Conservation (phyloP, 2,797 vertebrate species). For the Pampus argenteus region DNA sequence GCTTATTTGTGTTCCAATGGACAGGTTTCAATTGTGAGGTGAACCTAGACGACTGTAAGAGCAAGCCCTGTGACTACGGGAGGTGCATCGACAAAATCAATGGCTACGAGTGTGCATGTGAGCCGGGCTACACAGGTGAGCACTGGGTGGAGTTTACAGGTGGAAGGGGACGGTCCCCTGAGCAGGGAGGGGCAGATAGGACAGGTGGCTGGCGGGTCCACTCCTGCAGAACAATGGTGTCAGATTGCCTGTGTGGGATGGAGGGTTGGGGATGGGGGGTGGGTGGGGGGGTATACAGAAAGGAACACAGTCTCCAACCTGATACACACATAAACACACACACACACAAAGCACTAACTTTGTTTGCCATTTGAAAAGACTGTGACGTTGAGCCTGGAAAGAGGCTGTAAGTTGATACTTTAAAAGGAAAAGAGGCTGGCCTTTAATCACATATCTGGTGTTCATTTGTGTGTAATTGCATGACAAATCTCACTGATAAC, state of each 20-base stretch:
- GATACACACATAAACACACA: constrained; percentile 73
- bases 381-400: constrained; percentile 73
- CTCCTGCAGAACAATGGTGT: constrained; percentile 79
- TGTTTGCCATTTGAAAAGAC: constrained; percentile 78
- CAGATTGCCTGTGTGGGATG: constrained; percentile 75
- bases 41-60: constrained; percentile 96
- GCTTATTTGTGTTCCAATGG: background rate
- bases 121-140: constrained; percentile 95
- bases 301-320: constrained; percentile 72
- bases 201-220: constrained; percentile 86
- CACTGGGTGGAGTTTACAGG: constrained; percentile 75
- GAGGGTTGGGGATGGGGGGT: too few relatives aligned
- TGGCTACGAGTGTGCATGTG: constrained; percentile 94
- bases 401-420: constrained; percentile 83
- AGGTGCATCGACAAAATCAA: constrained; percentile 98
- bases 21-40: constrained; percentile 94
- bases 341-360: constrained; percentile 74
- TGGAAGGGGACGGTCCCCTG: constrained; percentile 68
- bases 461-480: constrained; percentile 44
- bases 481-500: constrained; percentile 15
- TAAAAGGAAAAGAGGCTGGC: constrained; percentile 74
- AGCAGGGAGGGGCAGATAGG: constrained; percentile 72
- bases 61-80: constrained; percentile 93
- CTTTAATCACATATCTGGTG: constrained; percentile 75
- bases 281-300: constrained; percentile 50